These are phyloP conservation scores for Ctena decussata DNA, from an alignment of 2,888 invertebrate genomes.

Conservation along the genomic window DNA sequence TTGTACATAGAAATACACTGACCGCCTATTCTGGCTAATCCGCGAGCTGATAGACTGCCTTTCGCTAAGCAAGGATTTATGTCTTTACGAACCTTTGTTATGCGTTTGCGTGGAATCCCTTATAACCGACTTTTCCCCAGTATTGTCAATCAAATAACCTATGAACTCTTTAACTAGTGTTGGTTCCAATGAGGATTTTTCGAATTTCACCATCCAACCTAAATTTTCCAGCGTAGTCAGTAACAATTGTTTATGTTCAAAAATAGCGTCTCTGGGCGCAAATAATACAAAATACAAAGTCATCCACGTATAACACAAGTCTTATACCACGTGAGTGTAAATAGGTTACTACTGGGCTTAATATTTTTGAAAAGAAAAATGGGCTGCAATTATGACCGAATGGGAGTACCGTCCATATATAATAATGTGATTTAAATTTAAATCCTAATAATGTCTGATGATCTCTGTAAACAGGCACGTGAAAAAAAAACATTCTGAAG, in stretches of 20 bases:
- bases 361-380: not conserved
- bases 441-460: constrained; percentile 10
- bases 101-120: not conserved
- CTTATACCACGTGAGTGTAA: not conserved
- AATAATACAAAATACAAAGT: constrained; percentile 1
- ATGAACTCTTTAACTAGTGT: not conserved
- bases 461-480: not conserved
- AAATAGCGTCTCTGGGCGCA: not conserved
- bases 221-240: not conserved
- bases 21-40: not conserved
- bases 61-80: not conserved
- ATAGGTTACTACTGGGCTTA: constrained; percentile 8
- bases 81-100: not conserved
- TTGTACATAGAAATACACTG: not conserved
- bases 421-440: not conserved
- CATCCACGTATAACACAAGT: constrained; percentile 11
- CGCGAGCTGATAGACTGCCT: not conserved
- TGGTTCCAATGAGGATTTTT: constrained; percentile 13
- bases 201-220: not conserved
- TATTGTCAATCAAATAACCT: constrained; percentile 13
- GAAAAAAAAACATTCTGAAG: not conserved
- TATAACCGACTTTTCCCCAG: not conserved
- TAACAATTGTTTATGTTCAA: not conserved
- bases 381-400: constrained; percentile 9
- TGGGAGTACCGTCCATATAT: not conserved